Base-by-base conservation (phyloP, 2,113 vertebrate species). In the Poeciliopsis occidentalis region DNA sequence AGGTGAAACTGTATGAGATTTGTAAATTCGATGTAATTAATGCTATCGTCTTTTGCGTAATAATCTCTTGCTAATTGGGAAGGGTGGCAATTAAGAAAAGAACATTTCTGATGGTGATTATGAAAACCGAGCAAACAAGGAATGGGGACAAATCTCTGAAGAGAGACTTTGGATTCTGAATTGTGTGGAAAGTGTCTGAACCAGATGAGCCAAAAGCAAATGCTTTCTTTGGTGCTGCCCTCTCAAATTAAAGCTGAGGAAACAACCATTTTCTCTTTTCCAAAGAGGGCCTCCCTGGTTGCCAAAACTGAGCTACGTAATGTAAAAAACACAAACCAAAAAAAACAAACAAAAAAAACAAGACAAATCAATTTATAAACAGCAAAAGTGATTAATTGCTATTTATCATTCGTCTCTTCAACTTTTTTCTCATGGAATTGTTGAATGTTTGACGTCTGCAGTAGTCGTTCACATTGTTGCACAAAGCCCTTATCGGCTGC, bases 281-380 rank as follows among this genome's bases (percentile, higher is more conserved):
- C 32, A 34, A n/a, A 51, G 41, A n/a, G 1, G 8, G 3, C 31
- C 19, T 37, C 8, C 22, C 26, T 44, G 15, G 22, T 6, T 39
- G 12, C 29, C 60, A 71, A 63, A 47, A 26, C 39, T 30, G 37
- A 62, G 26, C 26, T 15, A 71, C 4, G 19, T 22, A 34, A 62
- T 37, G 34, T 37, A 37, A 37, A 37, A 37, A 34, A 34, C 34
- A 34, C 4, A 8, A 34, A 34, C 34, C 30, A 31, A 39, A 41
- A 26, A 26, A n/a, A n/a, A n/a, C n/a, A n/a, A n/a, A n/a, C n/a
- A n/a, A n/a, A n/a, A n/a, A n/a, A 63, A 62, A 29, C 29, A 29
- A 29, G 29, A 29, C 66, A 26, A 87, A 60, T 80, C 77, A 68
- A 19, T 67, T 30, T 31, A 66, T 82, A 27, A 71, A 77, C 68